Evolutionary conservation across 2,113 vertebrate genomes (phyloP), one percentile per base, ranked within the genome.

Genomic region (Podiceps cristatus): DNA sequence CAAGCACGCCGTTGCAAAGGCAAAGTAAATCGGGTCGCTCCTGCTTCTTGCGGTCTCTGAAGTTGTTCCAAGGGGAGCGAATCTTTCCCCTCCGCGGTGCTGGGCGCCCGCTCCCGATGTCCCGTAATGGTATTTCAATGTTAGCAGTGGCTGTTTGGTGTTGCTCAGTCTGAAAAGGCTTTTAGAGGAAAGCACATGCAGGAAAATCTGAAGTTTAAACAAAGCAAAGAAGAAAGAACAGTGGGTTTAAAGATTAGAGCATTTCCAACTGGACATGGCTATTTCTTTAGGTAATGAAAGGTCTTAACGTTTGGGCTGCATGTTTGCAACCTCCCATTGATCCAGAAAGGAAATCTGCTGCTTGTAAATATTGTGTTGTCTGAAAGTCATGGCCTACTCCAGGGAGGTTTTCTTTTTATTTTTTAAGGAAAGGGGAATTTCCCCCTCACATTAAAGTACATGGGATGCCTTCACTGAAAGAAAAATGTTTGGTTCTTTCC

Each of bases 71-170:
- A 49, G 23, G 55, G 55, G 15, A 23, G 20, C 1, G 6, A 29
- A 11, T 67, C 9, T 35, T 33, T 10, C n/a, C 7, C 17, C 35
- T 64, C 11, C 28, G 20, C 3, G 0, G 1, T 27, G 55, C 12
- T 3, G 23, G 9, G 31, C 47, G 50, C 47, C 18, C 0, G 0
- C 24, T 58, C 50, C 71, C 7, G 56, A 7, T 1, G 3, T 3
- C 19, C 18, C 0, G 18, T 23, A 22, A 2, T 0, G 1, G 23
- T 0, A 0, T 15, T 24, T 10, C 9, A n/a, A 22, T 11, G 13
- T 17, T 67, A 18, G 22, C 37, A 9, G 42, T 4, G 55, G 9
- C 27, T 55, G 13, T 3, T n/a, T 0, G 4, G 27, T 8, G 42
- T 10, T 1, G 4, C 33, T 28, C 5, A 0, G 3, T 18, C 47